Evolutionary conservation across 2,888 invertebrate species (phyloP).

Genomic region (Macropis europaea): DNA sequence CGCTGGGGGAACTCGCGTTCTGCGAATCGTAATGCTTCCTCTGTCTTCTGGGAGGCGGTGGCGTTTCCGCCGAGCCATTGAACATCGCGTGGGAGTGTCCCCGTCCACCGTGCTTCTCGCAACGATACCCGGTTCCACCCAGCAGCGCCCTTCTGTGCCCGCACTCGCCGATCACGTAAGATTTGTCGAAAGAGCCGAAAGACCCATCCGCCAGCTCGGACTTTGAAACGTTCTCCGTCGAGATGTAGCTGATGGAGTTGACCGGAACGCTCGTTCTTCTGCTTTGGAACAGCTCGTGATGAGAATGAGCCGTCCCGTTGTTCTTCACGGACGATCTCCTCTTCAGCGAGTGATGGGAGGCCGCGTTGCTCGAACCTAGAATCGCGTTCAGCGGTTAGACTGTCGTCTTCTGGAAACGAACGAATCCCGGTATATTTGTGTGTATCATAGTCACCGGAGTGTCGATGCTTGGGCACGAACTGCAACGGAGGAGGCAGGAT

Average conservation of each 20-base stretch:
- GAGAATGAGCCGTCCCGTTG: slow-evolving; percentile 74
- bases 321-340: slow-evolving; percentile 75
- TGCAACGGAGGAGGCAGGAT: slow-evolving; percentile 76
- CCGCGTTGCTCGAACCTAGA: slow-evolving; percentile 21
- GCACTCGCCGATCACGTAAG: slow-evolving; percentile 75
- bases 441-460: slow-evolving; percentile 63
- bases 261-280: slow-evolving; percentile 74
- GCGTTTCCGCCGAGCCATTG: slow-evolving; percentile 72
- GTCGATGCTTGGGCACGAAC: slow-evolving; percentile 76
- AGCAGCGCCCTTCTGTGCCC: slow-evolving; percentile 68
- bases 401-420: neutral
- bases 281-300: slow-evolving; percentile 75
- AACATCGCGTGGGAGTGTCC: slow-evolving; percentile 65
- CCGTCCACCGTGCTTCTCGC: slow-evolving; percentile 75
- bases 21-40: slow-evolving; percentile 69
- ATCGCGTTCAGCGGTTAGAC: too few relatives aligned
- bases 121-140: slow-evolving; percentile 73
- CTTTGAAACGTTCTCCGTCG: slow-evolving; percentile 74
- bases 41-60: slow-evolving; percentile 63
- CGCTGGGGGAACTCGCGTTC: slow-evolving; percentile 77
- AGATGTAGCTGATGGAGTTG: slow-evolving; percentile 76
- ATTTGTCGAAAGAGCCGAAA: slow-evolving; percentile 67
- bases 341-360: slow-evolving; percentile 64
- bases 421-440: neutral
- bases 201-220: slow-evolving; percentile 64